phyloP scores from a whole-genome alignment of 2,113 vertebrate genomes.

The Scartelaos histophorus region DNA sequence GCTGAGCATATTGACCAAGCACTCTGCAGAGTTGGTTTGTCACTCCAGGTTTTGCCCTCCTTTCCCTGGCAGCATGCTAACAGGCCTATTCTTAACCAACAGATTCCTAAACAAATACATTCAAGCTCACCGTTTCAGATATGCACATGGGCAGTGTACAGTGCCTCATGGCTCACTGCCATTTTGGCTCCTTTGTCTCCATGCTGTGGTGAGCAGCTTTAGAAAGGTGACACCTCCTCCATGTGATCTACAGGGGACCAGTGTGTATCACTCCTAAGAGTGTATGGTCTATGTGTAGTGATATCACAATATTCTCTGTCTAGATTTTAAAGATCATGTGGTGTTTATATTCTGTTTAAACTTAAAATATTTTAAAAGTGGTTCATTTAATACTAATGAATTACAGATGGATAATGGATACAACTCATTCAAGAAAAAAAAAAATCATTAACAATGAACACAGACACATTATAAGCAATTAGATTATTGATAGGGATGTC shows the following conservation, averaged over 20 bases:
- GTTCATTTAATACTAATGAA: no score
- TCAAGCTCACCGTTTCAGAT: conserved; percentile 48
- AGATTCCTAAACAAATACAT: conserved; percentile 57
- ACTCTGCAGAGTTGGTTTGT: background rate
- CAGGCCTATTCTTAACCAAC: conserved; percentile 61
- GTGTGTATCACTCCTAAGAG: no score
- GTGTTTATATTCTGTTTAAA: no score
- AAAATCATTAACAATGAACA: no score
- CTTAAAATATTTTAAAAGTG: no score
- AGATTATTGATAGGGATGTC: no score
- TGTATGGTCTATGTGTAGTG: background rate
- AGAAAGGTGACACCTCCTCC: conserved; percentile 68
- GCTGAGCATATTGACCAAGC: no score
- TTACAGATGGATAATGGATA: no score
- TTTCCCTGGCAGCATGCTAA: conserved; percentile 25
- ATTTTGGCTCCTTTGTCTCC: conserved; percentile 79
- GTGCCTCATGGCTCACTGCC: conserved; percentile 57
- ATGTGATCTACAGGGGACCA: conserved; percentile 62
- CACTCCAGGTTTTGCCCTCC: background rate
- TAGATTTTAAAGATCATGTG: background rate
- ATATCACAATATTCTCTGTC: background rate
- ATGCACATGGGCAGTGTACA: conserved; percentile 52
- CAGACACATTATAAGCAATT: no score
- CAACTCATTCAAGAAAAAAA: no score
- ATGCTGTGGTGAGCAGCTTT: conserved; percentile 73